Evolutionary conservation across 1,140 invertebrate genomes (phyloP).

Genomic region (Condylostylus longicornis): DNA sequence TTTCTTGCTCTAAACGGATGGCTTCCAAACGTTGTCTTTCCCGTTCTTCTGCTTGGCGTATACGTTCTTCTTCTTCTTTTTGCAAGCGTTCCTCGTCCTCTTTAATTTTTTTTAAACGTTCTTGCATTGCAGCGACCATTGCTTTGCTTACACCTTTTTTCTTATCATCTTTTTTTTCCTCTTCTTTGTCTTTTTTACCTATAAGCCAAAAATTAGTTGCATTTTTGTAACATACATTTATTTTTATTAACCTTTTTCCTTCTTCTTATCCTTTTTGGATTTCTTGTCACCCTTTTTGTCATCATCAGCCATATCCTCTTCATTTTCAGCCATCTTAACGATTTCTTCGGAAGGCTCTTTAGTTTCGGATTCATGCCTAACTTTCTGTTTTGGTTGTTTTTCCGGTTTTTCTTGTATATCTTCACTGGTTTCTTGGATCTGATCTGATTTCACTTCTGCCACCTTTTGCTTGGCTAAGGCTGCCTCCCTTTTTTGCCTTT

Average conservation of each 20-base stretch:
- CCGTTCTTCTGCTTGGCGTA: slow-evolving; percentile 55
- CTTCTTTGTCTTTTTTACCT: slow-evolving; percentile 37
- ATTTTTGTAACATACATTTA: neutral
- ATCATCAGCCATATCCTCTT: slow-evolving; percentile 31
- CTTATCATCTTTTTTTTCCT: slow-evolving; percentile 34
- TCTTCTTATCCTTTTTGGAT: slow-evolving; percentile 41
- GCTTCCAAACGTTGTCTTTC: slow-evolving; percentile 58
- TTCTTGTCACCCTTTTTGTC: slow-evolving; percentile 26
- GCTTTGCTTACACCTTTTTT: slow-evolving; percentile 61
- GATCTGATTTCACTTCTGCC: neutral
- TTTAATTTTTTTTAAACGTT: slow-evolving; percentile 69
- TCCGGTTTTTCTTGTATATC: slow-evolving; percentile 30
- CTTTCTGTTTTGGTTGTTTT: slow-evolving; percentile 20
- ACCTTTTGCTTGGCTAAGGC: slow-evolving; percentile 22
- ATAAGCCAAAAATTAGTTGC: neutral
- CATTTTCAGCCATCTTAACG: slow-evolving; percentile 25
- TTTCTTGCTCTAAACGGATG: slow-evolving; percentile 65
- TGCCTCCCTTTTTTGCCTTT: slow-evolving; percentile 59
- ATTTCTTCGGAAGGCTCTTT: slow-evolving; percentile 31
- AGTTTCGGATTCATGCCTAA: slow-evolving; percentile 18
- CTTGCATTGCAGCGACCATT: slow-evolving; percentile 71
- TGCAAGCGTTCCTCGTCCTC: slow-evolving; percentile 73
- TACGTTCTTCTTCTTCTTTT: slow-evolving; percentile 66
- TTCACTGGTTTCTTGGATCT: slow-evolving; percentile 35
- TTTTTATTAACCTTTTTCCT: slow-evolving; percentile 33